A percentile compares a stretch with the other conserved stretches of the same genome.
Conservation (phyloP, 2,888 invertebrate species). For the Andrena bucephala region DNA sequence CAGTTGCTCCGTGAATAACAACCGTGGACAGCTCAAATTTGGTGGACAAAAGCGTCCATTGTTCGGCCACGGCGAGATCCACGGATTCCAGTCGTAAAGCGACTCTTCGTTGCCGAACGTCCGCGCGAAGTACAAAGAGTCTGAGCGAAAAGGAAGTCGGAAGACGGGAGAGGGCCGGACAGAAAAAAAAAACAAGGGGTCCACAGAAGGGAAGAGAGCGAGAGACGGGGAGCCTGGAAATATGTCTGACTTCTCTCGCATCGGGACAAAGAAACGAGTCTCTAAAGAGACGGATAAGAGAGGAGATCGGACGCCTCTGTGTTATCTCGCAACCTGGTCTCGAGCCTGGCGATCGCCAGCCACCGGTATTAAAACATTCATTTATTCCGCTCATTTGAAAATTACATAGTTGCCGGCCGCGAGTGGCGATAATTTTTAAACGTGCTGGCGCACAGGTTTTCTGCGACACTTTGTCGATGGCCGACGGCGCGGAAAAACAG, state of each 20-base stretch:
- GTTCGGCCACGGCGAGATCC: conserved; percentile 54
- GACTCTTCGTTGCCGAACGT: conserved; percentile 57
- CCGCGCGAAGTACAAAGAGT: conserved; percentile 49
- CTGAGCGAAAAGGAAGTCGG: conserved; percentile 50
- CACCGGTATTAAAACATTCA: neutral
- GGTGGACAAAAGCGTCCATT: conserved; percentile 66
- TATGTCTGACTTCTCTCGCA: conserved; percentile 52
- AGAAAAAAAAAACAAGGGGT: conserved; percentile 61
- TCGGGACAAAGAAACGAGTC: conserved; percentile 54
- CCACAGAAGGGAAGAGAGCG: conserved; percentile 29
- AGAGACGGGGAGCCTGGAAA: conserved; percentile 41
- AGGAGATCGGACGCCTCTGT: conserved; percentile 51
- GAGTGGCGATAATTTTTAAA: neutral
- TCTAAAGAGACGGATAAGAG: conserved; percentile 52
- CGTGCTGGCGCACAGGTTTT: neutral
- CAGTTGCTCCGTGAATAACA: conserved; percentile 25
- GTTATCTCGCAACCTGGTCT: conserved; percentile 13
- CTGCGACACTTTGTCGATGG: neutral
- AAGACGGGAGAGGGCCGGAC: conserved; percentile 30
- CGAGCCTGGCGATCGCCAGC: neutral
- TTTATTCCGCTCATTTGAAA: neutral
- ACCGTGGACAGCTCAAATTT: conserved; percentile 32
- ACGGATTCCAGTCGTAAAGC: conserved; percentile 59
- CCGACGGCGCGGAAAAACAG: neutral
- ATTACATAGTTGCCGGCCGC: neutral